Percentiles rank a stretch among this genome's conserved stretches.
phyloP scores from a whole-genome alignment of 2,113 vertebrate genomes.

The Microtus oregoni region DNA sequence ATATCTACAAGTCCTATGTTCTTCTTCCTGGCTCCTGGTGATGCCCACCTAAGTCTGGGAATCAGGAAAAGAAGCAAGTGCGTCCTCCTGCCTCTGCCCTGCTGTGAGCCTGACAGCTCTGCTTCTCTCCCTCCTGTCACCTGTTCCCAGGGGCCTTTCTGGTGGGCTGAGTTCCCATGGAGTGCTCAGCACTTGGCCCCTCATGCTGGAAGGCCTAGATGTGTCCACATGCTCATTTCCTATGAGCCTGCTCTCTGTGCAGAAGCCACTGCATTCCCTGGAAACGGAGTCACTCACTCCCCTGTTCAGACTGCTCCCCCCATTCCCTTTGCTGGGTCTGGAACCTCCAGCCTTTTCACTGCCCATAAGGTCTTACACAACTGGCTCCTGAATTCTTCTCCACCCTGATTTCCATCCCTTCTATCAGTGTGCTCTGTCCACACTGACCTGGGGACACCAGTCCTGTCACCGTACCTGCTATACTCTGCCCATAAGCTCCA shows the following conservation, averaged over 20 bases:
- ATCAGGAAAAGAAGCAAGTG: not conserved
- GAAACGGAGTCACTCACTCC: not conserved
- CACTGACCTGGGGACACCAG: not conserved
- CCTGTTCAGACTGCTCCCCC: not conserved
- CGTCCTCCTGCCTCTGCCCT: not conserved
- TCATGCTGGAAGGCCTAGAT: not conserved
- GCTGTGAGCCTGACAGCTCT: not conserved
- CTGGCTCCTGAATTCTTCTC: not conserved
- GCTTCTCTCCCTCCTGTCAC: not conserved
- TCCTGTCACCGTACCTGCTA: not conserved
- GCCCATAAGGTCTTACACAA: not conserved
- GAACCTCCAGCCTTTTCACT: not conserved
- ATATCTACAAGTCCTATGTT: not conserved
- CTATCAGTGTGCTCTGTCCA: not conserved
- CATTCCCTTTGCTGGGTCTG: not conserved
- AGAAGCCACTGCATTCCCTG: not conserved
- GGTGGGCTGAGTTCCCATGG: not conserved
- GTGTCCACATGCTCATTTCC: not conserved
- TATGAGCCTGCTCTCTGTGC: not conserved
- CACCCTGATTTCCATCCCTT: not conserved
- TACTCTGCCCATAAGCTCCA: not conserved
- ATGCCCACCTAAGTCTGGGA: not conserved
- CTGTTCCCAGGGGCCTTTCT: not conserved
- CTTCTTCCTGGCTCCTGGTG: not conserved
- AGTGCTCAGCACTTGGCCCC: not conserved